phyloP scores from a whole-genome alignment of 37 sponge, comb jelly and placozoan genomes.

The Mnemiopsis leidyi region DNA sequence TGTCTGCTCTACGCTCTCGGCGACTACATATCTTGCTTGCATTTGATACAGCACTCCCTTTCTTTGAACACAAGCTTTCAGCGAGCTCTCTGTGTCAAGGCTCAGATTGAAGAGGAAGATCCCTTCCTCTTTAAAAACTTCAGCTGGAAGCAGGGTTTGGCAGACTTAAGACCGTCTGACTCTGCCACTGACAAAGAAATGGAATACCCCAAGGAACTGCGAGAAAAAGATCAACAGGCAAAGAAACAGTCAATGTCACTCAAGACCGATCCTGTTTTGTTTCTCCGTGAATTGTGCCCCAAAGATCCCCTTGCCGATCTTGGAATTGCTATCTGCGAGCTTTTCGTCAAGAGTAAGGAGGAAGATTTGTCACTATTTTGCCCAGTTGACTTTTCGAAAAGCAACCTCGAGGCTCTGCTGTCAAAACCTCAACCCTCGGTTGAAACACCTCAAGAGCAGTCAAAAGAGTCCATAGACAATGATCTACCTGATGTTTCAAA shows the following conservation, averaged over 20 bases:
- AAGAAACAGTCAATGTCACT: slow-evolving; percentile 10
- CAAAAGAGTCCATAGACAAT: not conserved
- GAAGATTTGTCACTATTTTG: slow-evolving; percentile 53
- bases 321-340: slow-evolving; percentile 36
- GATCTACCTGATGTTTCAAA: not conserved
- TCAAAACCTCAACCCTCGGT: not conserved
- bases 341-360: slow-evolving; percentile 50
- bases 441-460: not conserved
- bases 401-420: not conserved
- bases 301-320: slow-evolving; percentile 52
- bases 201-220: slow-evolving; percentile 3
- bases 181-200: slow-evolving; percentile 29
- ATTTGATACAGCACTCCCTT: slow-evolving; percentile 39
- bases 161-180: not conserved
- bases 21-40: slow-evolving; percentile 27
- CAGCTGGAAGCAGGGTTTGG: slow-evolving; percentile 42
- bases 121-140: slow-evolving; percentile 59
- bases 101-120: slow-evolving; percentile 55
- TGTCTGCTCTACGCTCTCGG: slow-evolving; percentile 60
- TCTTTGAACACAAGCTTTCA: slow-evolving; percentile 21
- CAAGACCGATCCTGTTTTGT: slow-evolving; percentile 30
- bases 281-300: not conserved
- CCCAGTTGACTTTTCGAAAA: slow-evolving; percentile 54
- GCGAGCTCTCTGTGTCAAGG: slow-evolving; percentile 27
- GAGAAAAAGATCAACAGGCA: slow-evolving; percentile 52